These are phyloP conservation scores for Drosophila fungiperda DNA, from an alignment of 2,888 invertebrate genomes.

Conservation along the genomic window DNA sequence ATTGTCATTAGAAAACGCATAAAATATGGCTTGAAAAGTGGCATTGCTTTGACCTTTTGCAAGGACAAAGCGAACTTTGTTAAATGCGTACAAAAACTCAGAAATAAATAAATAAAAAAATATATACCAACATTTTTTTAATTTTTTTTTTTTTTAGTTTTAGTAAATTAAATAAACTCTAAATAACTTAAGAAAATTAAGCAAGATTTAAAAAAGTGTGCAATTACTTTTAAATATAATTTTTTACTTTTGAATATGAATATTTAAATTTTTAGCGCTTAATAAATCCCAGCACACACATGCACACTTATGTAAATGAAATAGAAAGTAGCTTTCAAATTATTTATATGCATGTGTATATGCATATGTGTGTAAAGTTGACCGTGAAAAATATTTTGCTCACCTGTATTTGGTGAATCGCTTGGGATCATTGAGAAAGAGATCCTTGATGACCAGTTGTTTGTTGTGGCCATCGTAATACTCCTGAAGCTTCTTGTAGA, in stretches of 20 bases:
- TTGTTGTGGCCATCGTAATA: slow-evolving; percentile 90
- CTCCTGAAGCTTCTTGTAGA: slow-evolving; percentile 91
- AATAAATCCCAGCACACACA: background rate
- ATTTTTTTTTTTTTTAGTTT: background rate
- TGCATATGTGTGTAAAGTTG: slow-evolving; percentile 5
- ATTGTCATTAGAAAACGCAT: slow-evolving; percentile 27
- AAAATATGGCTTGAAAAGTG: slow-evolving; percentile 29
- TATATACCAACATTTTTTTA: background rate
- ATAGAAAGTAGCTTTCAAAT: background rate
- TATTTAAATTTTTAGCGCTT: slow-evolving; percentile 13
- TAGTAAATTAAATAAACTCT: background rate
- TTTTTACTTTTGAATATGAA: background rate
- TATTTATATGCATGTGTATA: background rate
- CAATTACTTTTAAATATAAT: background rate
- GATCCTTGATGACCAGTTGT: slow-evolving; percentile 91
- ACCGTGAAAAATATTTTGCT: slow-evolving; percentile 41
- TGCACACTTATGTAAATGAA: background rate
- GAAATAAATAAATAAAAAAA: background rate
- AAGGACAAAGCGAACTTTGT: slow-evolving; percentile 62
- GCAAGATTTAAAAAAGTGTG: background rate
- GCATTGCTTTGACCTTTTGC: slow-evolving; percentile 70
- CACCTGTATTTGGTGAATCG: slow-evolving; percentile 97
- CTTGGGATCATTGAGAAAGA: slow-evolving; percentile 92
- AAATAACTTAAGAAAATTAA: background rate
- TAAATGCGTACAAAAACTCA: background rate